Evolutionary conservation across 1,140 invertebrate species (phyloP).

Genomic region (Drosophila watanabei): DNA sequence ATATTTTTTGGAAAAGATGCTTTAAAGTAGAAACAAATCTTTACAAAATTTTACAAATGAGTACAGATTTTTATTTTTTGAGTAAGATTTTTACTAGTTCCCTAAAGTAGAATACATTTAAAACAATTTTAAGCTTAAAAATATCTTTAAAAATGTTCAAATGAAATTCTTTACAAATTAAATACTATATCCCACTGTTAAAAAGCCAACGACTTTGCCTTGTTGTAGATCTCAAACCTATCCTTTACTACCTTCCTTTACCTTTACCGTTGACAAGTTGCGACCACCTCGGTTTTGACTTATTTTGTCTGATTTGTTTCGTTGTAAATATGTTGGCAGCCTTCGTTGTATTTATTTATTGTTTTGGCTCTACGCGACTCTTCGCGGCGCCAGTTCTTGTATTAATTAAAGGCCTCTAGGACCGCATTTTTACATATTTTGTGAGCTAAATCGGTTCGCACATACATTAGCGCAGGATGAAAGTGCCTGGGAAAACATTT

Average conservation of each 20-base stretch:
- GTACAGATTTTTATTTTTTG: too few species aligned
- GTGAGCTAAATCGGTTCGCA: constrained; percentile 42
- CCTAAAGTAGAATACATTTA: too few species aligned
- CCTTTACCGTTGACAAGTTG: constrained; percentile 56
- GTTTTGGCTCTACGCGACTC: constrained; percentile 15
- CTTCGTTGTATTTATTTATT: constrained; percentile 53
- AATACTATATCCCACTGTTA: constrained; percentile 37
- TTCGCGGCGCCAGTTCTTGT: constrained; percentile 46
- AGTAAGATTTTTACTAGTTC: too few species aligned
- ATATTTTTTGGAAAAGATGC: too few species aligned
- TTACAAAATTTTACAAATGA: too few species aligned
- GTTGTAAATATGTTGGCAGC: constrained; percentile 68
- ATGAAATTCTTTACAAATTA: too few species aligned
- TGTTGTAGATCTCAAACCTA: constrained; percentile 6
- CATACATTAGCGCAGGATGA: constrained; percentile 55
- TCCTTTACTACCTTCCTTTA: constrained; percentile 13
- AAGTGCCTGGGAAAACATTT: constrained; percentile 21
- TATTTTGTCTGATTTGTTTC: constrained; percentile 59
- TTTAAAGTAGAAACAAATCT: too few species aligned
- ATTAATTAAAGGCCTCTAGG: constrained; percentile 53
- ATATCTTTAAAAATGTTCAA: too few species aligned
- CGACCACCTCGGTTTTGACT: constrained; percentile 73
- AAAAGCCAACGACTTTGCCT: constrained; percentile 3
- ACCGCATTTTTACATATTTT: constrained; percentile 44
- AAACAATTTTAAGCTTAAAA: too few species aligned